Evolutionary conservation across 2,113 vertebrate species (phyloP).

Genomic region (Suricata suricatta): DNA sequence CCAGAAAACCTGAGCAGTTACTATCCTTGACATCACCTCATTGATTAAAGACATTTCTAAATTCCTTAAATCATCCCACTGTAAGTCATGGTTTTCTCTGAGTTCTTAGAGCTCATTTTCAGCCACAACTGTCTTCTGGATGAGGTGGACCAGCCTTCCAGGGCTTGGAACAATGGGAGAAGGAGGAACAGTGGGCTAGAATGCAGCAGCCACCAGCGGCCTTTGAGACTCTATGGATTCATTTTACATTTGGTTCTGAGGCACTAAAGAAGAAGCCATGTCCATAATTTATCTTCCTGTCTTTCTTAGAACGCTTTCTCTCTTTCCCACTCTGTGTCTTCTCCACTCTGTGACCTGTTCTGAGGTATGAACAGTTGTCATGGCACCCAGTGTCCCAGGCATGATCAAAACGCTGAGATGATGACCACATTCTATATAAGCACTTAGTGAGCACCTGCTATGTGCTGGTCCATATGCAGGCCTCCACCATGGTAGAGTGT

Average conservation of each 20-base stretch:
- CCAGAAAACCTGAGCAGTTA: not conserved
- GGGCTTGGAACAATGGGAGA: not conserved
- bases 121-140: not conserved
- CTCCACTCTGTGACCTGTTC: not conserved
- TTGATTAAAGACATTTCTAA: not conserved
- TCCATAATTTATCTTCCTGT: not conserved
- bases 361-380: not conserved
- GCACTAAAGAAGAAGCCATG: not conserved
- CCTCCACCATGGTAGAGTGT: too few relatives aligned
- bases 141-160: not conserved
- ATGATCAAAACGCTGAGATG: not conserved
- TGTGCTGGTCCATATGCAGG: not conserved
- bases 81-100: not conserved
- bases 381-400: not conserved
- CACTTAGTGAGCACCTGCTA: not conserved
- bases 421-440: not conserved
- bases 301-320: not conserved
- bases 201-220: not conserved
- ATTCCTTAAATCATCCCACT: not conserved
- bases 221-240: rapidly evolving
- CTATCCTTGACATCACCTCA: not conserved
- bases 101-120: not conserved
- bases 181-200: not conserved
- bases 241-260: not conserved
- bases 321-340: not conserved